These are phyloP conservation scores for Pachyuromys duprasi DNA, from an alignment of 2,797 vertebrate genomes.

Conservation along the genomic window DNA sequence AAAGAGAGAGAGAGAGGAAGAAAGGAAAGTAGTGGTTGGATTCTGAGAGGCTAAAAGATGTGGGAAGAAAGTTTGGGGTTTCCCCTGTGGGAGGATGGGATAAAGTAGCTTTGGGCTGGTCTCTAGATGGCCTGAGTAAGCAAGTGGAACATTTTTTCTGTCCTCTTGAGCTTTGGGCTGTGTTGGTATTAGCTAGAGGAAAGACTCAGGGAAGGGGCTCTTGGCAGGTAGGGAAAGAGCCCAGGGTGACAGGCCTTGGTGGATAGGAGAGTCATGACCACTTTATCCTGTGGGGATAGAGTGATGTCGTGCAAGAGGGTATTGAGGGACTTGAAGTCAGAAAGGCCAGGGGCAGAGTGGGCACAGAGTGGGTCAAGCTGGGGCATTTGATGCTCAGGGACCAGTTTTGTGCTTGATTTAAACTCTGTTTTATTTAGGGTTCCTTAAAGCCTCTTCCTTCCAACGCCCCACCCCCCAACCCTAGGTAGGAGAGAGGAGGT, in stretches of 20 bases:
- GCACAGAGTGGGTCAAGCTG: neutral
- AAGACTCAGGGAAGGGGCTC: neutral
- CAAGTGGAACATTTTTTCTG: neutral
- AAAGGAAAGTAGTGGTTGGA: neutral
- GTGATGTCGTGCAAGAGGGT: too few relatives aligned
- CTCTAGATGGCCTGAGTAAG: neutral
- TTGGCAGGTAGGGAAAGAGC: neutral
- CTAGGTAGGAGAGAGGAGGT: too few relatives aligned
- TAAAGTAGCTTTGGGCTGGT: neutral
- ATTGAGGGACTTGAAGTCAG: neutral
- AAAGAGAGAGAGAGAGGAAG: neutral
- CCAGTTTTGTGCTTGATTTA: too few relatives aligned
- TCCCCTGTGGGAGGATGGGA: neutral
- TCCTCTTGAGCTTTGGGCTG: neutral
- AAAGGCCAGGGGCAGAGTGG: neutral
- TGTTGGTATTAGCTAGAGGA: neutral
- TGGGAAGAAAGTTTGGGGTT: neutral
- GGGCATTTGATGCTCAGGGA: neutral
- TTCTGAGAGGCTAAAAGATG: neutral
- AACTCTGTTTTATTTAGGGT: too few relatives aligned
- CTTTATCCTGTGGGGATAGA: neutral
- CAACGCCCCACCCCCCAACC: too few relatives aligned
- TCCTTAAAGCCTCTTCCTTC: too few relatives aligned
- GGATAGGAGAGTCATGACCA: neutral
- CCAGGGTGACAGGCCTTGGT: neutral